A percentile compares a stretch with the other conserved stretches of the same genome.
These are phyloP conservation scores for Hydropsyche tenuis DNA, from an alignment of 1,140 invertebrate species.

Conservation along the genomic window DNA sequence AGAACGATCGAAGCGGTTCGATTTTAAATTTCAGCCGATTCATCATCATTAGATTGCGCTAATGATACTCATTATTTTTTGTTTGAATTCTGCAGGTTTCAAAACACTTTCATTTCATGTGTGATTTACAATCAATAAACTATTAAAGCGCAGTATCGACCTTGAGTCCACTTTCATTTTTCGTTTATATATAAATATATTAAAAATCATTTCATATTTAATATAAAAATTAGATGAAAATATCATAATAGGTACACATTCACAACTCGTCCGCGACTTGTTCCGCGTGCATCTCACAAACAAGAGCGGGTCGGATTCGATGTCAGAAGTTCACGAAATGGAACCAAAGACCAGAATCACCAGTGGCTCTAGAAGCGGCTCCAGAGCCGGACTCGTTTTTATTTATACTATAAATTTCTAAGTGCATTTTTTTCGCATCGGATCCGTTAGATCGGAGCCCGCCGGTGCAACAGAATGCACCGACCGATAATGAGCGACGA, in stretches of 20 bases:
- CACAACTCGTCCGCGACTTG: background rate
- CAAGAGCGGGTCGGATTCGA: background rate
- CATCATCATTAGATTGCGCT: no score
- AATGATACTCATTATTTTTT: no score
- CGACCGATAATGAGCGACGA: slow-evolving; percentile 12
- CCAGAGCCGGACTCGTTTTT: slow-evolving; percentile 18
- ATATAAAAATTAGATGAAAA: no score
- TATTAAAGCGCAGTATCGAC: no score
- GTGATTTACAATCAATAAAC: no score
- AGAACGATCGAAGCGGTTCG: no score
- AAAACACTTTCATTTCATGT: no score
- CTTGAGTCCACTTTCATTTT: no score
- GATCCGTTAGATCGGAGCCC: background rate
- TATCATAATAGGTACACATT: background rate
- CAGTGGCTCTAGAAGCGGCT: background rate
- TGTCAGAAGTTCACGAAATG: slow-evolving; percentile 16
- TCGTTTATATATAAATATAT: no score
- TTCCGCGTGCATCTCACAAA: background rate
- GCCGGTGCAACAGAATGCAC: slow-evolving; percentile 15
- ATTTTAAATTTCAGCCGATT: no score
- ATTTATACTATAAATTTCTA: background rate
- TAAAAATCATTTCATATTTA: no score
- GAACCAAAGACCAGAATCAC: background rate
- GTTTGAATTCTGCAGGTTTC: no score
- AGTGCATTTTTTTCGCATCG: background rate